phyloP scores from a whole-genome alignment of 2,888 invertebrate genomes.

The Neoscelio sp. region DNA sequence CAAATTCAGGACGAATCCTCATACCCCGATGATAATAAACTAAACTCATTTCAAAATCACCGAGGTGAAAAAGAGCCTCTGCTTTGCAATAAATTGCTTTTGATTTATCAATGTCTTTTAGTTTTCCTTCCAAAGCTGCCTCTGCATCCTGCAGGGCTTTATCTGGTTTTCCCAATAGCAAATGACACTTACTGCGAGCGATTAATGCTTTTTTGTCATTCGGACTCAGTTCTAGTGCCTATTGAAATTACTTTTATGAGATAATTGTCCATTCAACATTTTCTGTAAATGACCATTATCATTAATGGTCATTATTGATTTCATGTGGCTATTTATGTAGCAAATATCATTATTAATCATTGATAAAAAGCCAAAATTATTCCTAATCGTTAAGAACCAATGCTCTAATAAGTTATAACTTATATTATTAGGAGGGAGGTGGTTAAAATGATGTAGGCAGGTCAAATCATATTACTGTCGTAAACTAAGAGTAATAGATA shows the following conservation, averaged over 20 bases:
- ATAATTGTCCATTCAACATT: no score
- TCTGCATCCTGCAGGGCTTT: conserved; percentile 94
- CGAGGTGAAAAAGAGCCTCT: conserved; percentile 95
- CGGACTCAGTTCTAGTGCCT: conserved; percentile 95
- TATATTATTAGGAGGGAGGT: no score
- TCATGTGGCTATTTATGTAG: no score
- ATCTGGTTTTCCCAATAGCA: conserved; percentile 93
- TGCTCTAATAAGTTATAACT: no score
- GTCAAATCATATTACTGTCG: no score
- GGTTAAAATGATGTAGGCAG: no score
- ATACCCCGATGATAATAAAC: conserved; percentile 96
- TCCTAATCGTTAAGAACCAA: no score
- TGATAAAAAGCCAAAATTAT: no score
- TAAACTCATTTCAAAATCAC: conserved; percentile 96
- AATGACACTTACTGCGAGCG: conserved; percentile 94
- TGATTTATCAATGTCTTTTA: conserved; percentile 88
- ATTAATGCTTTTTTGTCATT: conserved; percentile 94
- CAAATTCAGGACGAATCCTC: conserved; percentile 92
- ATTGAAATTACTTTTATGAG: conserved; percentile 56
- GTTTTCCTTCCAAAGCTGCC: conserved; percentile 86
- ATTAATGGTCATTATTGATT: no score
- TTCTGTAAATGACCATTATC: no score
- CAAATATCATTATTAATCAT: no score
- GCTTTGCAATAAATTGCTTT: conserved; percentile 94
- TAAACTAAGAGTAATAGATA: no score